Percentiles rank a stretch among this genome's conserved stretches.
These are phyloP conservation scores for Drosophila stalkeri DNA, from an alignment of 2,888 invertebrate genomes.

Conservation along the genomic window DNA sequence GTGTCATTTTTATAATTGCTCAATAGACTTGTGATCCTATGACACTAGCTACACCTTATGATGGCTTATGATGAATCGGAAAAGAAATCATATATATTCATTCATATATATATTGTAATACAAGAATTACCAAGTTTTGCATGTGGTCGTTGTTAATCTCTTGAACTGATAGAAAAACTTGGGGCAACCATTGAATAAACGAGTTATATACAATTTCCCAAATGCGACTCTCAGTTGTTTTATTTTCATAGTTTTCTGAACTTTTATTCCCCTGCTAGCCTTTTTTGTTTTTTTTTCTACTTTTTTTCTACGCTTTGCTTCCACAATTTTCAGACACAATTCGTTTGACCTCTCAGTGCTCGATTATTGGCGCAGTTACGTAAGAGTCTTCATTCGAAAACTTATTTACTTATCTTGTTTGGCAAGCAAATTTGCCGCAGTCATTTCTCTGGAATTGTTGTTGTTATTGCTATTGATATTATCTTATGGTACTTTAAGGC, in stretches of 20 bases:
- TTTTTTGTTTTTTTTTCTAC: not conserved
- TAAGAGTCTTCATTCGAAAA: slow-evolving; percentile 23
- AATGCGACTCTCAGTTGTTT: not conserved
- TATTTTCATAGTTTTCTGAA: slow-evolving; percentile 2
- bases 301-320: slow-evolving; percentile 19
- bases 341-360: slow-evolving; percentile 52
- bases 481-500: slow-evolving; percentile 3
- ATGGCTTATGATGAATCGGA: too few relatives aligned
- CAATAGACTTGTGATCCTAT: not conserved
- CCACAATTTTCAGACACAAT: slow-evolving; percentile 16
- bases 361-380: slow-evolving; percentile 58
- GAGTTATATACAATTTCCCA: not conserved
- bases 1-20: not conserved
- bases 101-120: too few relatives aligned
- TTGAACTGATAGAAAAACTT: not conserved
- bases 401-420: slow-evolving; percentile 45
- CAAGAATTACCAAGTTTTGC: not conserved
- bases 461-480: slow-evolving; percentile 15
- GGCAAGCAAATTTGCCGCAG: slow-evolving; percentile 37
- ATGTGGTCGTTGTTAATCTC: not conserved
- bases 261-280: not conserved
- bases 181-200: not conserved
- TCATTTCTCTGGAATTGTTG: slow-evolving; percentile 23
- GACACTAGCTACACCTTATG: too few relatives aligned
- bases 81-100: too few relatives aligned